Evolutionary conservation across 2,113 vertebrate species (phyloP), one percentile per base, ranked within the genome.

Genomic region (Helogale parvula): DNA sequence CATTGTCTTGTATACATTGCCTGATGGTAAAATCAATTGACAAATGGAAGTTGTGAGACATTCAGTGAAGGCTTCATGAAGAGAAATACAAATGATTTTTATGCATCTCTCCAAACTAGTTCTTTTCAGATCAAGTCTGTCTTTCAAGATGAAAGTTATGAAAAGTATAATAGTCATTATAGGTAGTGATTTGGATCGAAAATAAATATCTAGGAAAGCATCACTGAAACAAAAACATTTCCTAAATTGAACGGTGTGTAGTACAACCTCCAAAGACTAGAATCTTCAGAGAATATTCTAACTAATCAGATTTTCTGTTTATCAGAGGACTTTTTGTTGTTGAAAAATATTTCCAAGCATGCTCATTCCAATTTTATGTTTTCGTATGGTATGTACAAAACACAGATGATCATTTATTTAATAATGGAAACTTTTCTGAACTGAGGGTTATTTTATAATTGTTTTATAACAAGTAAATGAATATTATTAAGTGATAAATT

Each of bases 21-120:
- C 83, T 91, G 14, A 96, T 96, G 97, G 97, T 93, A 92, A 97
- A 97, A 98, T 92, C 35, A 0, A 69, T 95, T 3, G 45, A 71
- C 86, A 97, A 89, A 98, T 93, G 38, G 92, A 97, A 81, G 86
- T 95, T 91, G 66, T 80, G 88, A 96, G 96, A 31, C 8, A 4
- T 68, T 98, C 69, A 69, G 79, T 76, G 5, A 4, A 80, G 87
- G 19, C 54, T 94, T 89, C 79, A 81, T 90, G 88, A 3, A 15
- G 92, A 97, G 88, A 96, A 83, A 88, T 74, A 85, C 13, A n/a
- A 7, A 1, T 87, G 0, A 23, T 72, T 96, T 74, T 94, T 80
- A 94, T 19, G 1, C 8, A 3, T 95, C 74, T 57, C 65, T 95
- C 86, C 57, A 69, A 90, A 93, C 47, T 65, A 96, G 81, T 92